Conservation (phyloP, 2,797 vertebrate species). For the Karalla daura region DNA sequence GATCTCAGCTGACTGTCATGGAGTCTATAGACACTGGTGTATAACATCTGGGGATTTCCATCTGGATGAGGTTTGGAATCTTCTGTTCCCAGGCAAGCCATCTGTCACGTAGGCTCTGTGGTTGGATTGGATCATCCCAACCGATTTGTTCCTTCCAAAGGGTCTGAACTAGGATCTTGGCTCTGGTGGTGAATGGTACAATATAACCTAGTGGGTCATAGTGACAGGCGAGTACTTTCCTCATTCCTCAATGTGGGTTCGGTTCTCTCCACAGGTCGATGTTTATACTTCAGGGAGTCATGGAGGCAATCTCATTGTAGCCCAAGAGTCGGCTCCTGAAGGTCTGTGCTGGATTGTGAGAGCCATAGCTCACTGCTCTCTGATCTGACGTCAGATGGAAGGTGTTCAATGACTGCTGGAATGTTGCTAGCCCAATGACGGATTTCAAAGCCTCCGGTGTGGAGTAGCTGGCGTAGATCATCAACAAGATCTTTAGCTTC, state of each 20-base stretch:
- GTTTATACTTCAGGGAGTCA: slow-evolving; percentile 25
- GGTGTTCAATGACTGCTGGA: background rate
- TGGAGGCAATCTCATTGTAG: slow-evolving; percentile 1
- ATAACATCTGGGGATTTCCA: slow-evolving; percentile 17
- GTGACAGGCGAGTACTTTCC: slow-evolving; percentile 26
- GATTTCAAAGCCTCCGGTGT: background rate
- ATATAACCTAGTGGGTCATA: slow-evolving; percentile 23
- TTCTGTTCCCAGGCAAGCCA: slow-evolving; percentile 13
- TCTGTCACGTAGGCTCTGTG: background rate
- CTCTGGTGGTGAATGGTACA: slow-evolving; percentile 9
- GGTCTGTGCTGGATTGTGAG: background rate
- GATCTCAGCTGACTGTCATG: background rate
- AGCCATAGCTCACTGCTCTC: slow-evolving; percentile 17
- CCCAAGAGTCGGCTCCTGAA: slow-evolving; percentile 18
- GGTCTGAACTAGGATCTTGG: slow-evolving; percentile 12
- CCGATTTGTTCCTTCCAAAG: slow-evolving; percentile 6
- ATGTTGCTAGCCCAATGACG: slow-evolving; percentile 7
- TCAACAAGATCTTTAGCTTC: background rate
- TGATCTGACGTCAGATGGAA: background rate
- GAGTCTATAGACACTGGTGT: background rate
- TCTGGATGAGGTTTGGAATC: slow-evolving; percentile 2
- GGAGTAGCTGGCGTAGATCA: background rate
- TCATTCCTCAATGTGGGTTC: slow-evolving; percentile 18
- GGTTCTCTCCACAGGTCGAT: background rate
- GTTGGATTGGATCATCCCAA: slow-evolving; percentile 14